A percentile compares a stretch with the other conserved stretches of the same genome.
phyloP scores from a whole-genome alignment of 2,113 vertebrate species.

The Pelusios castaneus region DNA sequence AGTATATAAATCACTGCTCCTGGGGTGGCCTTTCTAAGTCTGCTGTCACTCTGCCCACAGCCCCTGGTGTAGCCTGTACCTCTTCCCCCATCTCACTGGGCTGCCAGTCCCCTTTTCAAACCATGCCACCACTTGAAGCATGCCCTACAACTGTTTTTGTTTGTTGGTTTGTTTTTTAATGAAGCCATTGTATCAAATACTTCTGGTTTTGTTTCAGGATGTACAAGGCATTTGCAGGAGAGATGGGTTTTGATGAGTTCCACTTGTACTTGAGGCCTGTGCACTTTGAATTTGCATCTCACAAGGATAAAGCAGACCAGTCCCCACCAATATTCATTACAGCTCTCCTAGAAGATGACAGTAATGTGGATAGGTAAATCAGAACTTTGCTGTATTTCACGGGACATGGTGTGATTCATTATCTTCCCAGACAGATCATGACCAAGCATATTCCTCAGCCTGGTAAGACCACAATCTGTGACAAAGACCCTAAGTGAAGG shows the following conservation, averaged over 20 bases:
- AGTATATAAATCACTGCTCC: neutral
- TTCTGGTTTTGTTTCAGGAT: conserved; percentile 52
- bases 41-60: neutral
- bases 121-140: neutral
- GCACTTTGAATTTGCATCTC: conserved; percentile 75
- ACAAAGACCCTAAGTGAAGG: neutral
- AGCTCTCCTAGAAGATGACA: conserved; percentile 69
- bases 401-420: neutral
- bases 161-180: neutral
- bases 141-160: neutral
- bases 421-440: neutral
- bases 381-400: neutral
- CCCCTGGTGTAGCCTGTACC: neutral
- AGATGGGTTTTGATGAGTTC: conserved; percentile 78
- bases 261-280: conserved; percentile 78
- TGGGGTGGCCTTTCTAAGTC: neutral
- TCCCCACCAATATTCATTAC: conserved; percentile 72
- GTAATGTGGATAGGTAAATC: conserved; percentile 76
- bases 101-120: neutral
- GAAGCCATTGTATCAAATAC: neutral
- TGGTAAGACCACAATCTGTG: neutral
- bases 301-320: conserved; percentile 65
- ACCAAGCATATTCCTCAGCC: neutral
- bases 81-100: neutral
- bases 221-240: conserved; percentile 72